These are phyloP conservation scores for Bugulina stolonifera DNA, from an alignment of 2,888 invertebrate genomes.

Conservation along the genomic window DNA sequence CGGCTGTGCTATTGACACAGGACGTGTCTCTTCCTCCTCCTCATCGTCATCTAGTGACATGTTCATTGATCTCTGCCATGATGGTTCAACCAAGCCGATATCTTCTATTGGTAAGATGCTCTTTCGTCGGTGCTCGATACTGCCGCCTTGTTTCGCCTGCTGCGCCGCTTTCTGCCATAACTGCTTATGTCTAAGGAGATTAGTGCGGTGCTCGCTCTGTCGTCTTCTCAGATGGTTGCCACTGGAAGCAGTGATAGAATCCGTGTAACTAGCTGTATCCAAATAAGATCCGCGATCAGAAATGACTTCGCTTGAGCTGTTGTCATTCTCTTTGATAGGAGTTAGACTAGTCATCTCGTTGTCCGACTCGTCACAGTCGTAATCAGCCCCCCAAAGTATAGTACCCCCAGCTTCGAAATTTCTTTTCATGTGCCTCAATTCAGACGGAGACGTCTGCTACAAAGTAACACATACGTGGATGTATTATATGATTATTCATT, in stretches of 20 bases:
- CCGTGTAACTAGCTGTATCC: not conserved
- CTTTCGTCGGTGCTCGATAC: conserved; percentile 2
- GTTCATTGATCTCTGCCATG: not conserved
- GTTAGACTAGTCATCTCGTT: not conserved
- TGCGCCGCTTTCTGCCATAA: conserved; percentile 22
- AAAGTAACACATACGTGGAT: not conserved
- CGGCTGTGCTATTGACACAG: not conserved
- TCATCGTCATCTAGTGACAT: not conserved
- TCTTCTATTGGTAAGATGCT: conserved; percentile 22
- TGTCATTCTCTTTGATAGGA: not conserved
- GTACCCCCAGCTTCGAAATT: conserved; percentile 22
- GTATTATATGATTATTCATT: no score
- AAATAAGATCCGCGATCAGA: not conserved
- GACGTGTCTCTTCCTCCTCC: not conserved
- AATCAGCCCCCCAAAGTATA: not conserved
- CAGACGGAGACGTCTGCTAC: not conserved
- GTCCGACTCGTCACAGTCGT: conserved; percentile 4
- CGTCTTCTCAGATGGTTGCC: not conserved
- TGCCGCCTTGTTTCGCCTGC: conserved; percentile 6
- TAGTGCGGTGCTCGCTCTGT: not conserved
- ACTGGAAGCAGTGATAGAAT: conserved; percentile 14
- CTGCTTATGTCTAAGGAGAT: conserved; percentile 15
- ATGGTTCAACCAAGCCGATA: not conserved
- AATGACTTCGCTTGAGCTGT: not conserved
- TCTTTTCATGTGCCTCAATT: not conserved